Conservation (phyloP, 1,140 invertebrate genomes). For the Tetragnatha versicolor region DNA sequence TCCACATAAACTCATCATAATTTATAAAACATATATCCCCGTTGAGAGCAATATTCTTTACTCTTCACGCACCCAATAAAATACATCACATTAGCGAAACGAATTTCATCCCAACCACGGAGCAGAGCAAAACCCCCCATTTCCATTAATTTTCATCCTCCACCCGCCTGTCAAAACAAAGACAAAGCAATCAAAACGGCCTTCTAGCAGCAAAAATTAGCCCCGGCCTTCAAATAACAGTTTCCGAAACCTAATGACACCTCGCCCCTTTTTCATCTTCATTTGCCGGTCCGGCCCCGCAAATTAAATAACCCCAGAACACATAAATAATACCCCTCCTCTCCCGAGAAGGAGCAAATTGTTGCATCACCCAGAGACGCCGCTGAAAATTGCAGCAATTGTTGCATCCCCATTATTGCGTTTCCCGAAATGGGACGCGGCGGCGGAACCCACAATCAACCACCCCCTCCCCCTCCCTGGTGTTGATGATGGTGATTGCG, state of each 20-base stretch:
- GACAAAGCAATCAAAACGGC: no score
- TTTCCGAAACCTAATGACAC: constrained; percentile 13
- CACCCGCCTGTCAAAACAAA: no score
- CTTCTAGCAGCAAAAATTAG: no score
- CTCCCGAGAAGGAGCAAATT: background rate
- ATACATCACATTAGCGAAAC: no score
- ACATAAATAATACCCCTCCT: background rate
- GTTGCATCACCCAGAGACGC: constrained; percentile 27
- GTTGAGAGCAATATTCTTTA: no score
- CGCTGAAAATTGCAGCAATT: constrained; percentile 35
- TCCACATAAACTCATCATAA: no score
- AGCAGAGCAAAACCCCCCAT: no score
- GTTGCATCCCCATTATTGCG: constrained; percentile 33
- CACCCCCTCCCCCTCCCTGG: background rate
- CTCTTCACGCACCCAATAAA: no score
- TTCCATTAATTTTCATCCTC: no score
- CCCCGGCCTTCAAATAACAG: background rate
- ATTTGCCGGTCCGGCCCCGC: background rate
- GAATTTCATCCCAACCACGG: no score
- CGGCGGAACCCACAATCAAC: constrained; percentile 18
- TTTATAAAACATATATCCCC: no score
- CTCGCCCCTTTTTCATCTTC: background rate
- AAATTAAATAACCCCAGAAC: constrained; percentile 18
- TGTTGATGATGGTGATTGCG: constrained; percentile 20
- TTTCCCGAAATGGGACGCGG: background rate